A percentile compares a stretch with the other conserved stretches of the same genome.
phyloP scores from a whole-genome alignment of 1,140 invertebrate species.

The Hyphantria cunea region DNA sequence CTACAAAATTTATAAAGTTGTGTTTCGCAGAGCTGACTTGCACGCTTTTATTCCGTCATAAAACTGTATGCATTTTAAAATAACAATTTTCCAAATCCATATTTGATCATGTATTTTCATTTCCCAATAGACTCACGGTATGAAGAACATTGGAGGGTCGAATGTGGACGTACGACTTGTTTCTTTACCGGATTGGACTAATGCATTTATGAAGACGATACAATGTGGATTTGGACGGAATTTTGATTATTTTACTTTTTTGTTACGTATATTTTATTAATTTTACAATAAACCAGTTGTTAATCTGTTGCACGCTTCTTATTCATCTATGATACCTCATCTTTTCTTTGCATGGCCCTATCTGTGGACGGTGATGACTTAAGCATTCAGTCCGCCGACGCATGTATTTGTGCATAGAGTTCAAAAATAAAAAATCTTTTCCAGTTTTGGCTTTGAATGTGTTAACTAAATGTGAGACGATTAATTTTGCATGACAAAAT shows the following conservation, averaged over 20 bases:
- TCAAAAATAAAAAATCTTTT: no score
- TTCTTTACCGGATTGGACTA: conserved; percentile 46
- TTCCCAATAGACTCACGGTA: conserved; percentile 74
- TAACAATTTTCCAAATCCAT: conserved; percentile 63
- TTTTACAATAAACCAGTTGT: conserved; percentile 61
- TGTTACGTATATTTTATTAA: conserved; percentile 49
- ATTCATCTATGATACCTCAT: conserved; percentile 6
- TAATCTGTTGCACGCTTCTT: conserved; percentile 46
- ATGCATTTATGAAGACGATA: conserved; percentile 69
- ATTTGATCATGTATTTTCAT: conserved; percentile 62
- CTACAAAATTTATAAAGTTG: conserved; percentile 8
- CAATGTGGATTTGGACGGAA: conserved; percentile 71
- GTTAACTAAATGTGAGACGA: no score
- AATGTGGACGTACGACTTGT: conserved; percentile 43
- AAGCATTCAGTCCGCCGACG: no score
- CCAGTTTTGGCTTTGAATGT: not conserved
- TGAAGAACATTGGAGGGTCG: conserved; percentile 57
- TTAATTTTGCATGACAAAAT: not conserved
- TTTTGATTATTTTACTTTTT: conserved; percentile 54
- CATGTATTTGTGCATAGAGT: no score
- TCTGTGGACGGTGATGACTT: no score
- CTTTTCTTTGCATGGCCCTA: no score
- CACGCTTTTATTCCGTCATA: conserved; percentile 13
- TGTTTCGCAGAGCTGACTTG: conserved; percentile 15
- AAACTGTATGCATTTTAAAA: conserved; percentile 19